These are phyloP conservation scores for Cryptocheilus praepositus DNA, from an alignment of 2,888 invertebrate genomes.

Conservation along the genomic window DNA sequence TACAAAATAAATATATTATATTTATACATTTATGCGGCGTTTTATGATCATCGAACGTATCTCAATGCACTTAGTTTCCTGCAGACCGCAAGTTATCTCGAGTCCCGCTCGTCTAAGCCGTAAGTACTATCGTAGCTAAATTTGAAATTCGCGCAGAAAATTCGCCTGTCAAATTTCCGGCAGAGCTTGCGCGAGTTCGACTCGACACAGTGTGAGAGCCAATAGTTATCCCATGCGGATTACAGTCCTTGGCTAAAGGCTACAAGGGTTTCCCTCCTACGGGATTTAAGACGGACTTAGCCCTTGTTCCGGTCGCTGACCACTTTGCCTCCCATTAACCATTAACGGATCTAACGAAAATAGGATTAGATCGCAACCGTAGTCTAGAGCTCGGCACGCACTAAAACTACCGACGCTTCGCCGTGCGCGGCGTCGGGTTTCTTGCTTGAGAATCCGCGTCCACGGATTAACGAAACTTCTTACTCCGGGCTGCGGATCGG, in stretches of 20 bases:
- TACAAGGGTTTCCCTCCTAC: constrained; percentile 64
- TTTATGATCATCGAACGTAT: too few relatives aligned
- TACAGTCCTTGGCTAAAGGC: constrained; percentile 66
- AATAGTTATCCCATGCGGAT: constrained; percentile 71
- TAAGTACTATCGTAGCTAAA: too few relatives aligned
- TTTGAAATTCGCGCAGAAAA: not conserved
- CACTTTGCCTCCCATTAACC: constrained; percentile 75
- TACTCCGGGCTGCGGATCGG: constrained; percentile 13
- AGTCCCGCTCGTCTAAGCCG: too few relatives aligned
- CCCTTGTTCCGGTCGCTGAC: constrained; percentile 74
- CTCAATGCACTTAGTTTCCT: too few relatives aligned
- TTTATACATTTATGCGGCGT: too few relatives aligned
- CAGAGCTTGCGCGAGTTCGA: constrained; percentile 16
- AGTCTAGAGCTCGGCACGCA: constrained; percentile 35
- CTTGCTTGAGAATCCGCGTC: constrained; percentile 33
- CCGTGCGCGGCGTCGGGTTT: constrained; percentile 46
- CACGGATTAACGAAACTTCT: constrained; percentile 46
- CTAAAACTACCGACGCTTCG: constrained; percentile 46
- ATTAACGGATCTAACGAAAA: constrained; percentile 74
- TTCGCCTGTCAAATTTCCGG: not conserved
- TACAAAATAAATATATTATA: too few relatives aligned
- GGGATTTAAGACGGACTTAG: constrained; percentile 75
- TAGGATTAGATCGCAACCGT: constrained; percentile 68
- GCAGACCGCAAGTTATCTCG: too few relatives aligned
- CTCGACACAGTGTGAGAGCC: constrained; percentile 39